Conservation (phyloP, 2,797 vertebrate genomes). For the Rhynchonycteris naso region DNA sequence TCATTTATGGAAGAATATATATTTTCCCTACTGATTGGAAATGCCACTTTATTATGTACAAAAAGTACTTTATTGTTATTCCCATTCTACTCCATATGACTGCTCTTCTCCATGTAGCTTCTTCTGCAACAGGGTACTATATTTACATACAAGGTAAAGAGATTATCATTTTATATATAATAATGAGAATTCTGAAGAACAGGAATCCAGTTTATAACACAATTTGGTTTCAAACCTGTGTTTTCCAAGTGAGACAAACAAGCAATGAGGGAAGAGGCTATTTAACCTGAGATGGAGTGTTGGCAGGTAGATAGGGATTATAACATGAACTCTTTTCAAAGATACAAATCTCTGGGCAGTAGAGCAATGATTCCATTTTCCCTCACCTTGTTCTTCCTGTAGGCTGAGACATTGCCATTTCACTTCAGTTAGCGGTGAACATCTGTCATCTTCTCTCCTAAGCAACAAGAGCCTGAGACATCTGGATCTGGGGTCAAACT, state of each 20-base stretch:
- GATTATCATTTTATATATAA: neutral
- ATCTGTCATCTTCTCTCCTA: constrained; percentile 59
- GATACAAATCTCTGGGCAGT: neutral
- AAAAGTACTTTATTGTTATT: neutral
- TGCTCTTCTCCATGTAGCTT: neutral
- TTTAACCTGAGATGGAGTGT: neutral
- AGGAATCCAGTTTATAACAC: neutral
- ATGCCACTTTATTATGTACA: neutral
- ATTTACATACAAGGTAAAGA: neutral
- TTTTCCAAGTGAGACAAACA: neutral
- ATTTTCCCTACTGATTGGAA: constrained; percentile 25
- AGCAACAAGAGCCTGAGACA: constrained; percentile 64
- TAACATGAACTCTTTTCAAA: neutral
- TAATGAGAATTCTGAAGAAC: constrained; percentile 36
- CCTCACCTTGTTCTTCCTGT: neutral
- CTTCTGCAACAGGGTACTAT: neutral
- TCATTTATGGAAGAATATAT: neutral
- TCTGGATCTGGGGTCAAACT: constrained; percentile 72
- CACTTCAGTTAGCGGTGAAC: constrained; percentile 30
- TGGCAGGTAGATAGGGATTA: neutral
- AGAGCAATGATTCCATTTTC: neutral
- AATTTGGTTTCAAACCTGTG: neutral
- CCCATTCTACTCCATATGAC: neutral
- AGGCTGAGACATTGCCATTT: constrained; percentile 66
- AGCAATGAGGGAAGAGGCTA: neutral